Percentiles rank a stretch among this genome's conserved stretches.
These are phyloP conservation scores for Ammodytes dubius DNA, from an alignment of 2,113 vertebrate genomes.

Conservation along the genomic window DNA sequence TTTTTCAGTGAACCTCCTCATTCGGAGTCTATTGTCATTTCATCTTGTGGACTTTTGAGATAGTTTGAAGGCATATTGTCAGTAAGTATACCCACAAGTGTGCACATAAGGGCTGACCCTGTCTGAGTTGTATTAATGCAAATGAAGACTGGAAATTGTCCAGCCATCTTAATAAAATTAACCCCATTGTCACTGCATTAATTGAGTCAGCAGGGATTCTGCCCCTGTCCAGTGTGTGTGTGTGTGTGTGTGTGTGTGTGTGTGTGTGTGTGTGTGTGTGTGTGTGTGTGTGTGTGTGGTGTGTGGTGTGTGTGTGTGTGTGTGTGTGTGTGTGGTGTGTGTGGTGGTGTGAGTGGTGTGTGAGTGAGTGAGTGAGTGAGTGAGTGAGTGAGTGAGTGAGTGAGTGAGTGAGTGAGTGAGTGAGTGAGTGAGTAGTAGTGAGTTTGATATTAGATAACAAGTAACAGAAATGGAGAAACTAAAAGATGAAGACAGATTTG, in stretches of 20 bases:
- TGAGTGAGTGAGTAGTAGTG: neutral
- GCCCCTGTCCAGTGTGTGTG: slow-evolving; percentile 4
- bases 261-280: too few relatives aligned
- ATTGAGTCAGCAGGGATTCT: slow-evolving; percentile 32
- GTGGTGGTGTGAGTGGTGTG: neutral
- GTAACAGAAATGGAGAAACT: neutral
- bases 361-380: too few relatives aligned
- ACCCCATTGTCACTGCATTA: slow-evolving; percentile 40
- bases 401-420: neutral
- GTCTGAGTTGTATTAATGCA: slow-evolving; percentile 50
- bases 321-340: neutral
- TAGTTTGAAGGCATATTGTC: slow-evolving; percentile 10
- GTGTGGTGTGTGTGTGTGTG: neutral
- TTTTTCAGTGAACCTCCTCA: slow-evolving; percentile 8
- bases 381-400: too few relatives aligned
- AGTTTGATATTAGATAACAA: slow-evolving; percentile 9
- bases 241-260: too few relatives aligned
- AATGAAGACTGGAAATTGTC: slow-evolving; percentile 63
- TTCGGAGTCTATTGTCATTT: neutral
- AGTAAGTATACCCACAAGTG: slow-evolving; percentile 11
- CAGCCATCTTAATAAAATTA: slow-evolving; percentile 56
- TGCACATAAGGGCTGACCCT: slow-evolving; percentile 36
- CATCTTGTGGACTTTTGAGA: neutral
- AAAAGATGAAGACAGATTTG: neutral
- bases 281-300: too few relatives aligned